Conservation (phyloP, 2,888 invertebrate species). For the Drosophila meridiana region DNA sequence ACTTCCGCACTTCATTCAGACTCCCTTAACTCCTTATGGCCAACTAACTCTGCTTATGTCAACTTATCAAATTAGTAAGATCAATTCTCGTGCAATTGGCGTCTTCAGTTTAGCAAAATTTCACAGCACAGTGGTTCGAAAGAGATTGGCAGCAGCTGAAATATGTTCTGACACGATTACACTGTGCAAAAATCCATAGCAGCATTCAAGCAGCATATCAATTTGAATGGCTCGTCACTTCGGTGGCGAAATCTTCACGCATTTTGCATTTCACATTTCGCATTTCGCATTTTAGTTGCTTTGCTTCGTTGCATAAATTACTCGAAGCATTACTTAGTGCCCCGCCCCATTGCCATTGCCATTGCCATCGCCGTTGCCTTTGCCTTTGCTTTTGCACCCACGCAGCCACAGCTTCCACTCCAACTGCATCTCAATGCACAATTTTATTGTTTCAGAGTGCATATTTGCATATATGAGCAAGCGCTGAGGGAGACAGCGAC, state of each 20-base stretch:
- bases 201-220: conserved; percentile 34
- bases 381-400: background rate
- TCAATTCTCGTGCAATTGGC: conserved; percentile 1
- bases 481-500: background rate
- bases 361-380: background rate
- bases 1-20: no score
- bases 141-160: conserved; percentile 1
- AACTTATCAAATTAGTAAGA: background rate
- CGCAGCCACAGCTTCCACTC: conserved; percentile 1
- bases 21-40: background rate
- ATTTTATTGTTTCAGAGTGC: conserved; percentile 65
- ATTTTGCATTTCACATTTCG: conserved; percentile 58
- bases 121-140: conserved; percentile 23
- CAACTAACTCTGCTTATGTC: background rate
- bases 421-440: conserved; percentile 32
- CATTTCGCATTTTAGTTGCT: conserved; percentile 57
- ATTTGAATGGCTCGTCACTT: conserved; percentile 71
- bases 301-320: conserved; percentile 73
- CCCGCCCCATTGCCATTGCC: conserved; percentile 4
- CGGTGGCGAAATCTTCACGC: conserved; percentile 58
- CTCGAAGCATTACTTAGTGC: conserved; percentile 41
- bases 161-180: conserved; percentile 5
- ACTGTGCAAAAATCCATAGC: conserved; percentile 8
- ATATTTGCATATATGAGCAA: conserved; percentile 62
- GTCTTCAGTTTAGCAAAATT: background rate